phyloP scores from a whole-genome alignment of 2,113 vertebrate genomes.

The Catharus minimus region DNA sequence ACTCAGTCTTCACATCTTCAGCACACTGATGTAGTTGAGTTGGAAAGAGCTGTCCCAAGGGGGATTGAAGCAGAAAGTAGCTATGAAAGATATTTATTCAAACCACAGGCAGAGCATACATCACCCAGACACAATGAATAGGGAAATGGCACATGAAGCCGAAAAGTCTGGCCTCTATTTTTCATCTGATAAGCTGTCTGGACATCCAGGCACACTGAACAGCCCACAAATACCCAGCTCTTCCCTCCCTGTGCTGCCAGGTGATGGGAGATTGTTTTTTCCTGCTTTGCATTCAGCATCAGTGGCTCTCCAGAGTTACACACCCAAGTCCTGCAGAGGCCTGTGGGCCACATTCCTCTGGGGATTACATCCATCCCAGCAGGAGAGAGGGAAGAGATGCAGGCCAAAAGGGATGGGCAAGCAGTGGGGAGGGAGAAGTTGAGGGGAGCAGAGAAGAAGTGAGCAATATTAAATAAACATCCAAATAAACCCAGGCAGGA shows the following conservation, averaged over 20 bases:
- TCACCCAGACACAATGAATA: not conserved
- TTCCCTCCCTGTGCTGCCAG: not conserved
- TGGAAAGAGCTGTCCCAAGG: not conserved
- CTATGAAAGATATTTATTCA: constrained; percentile 1
- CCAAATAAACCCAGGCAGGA: not conserved
- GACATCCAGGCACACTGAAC: not conserved
- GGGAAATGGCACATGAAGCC: not conserved
- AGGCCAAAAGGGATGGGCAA: not conserved
- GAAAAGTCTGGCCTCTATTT: not conserved
- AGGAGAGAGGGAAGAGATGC: not conserved
- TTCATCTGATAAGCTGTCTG: not conserved
- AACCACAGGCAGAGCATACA: constrained; percentile 23
- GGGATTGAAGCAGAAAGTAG: constrained; percentile 20
- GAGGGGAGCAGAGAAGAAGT: not conserved
- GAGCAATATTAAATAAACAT: not conserved
- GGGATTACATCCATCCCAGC: constrained; percentile 1
- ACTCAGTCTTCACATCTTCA: not conserved
- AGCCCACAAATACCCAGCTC: not conserved
- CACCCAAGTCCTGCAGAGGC: not conserved
- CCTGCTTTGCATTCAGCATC: not conserved
- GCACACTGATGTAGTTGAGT: not conserved
- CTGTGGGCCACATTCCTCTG: not conserved
- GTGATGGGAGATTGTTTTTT: not conserved
- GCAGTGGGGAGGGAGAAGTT: not conserved
- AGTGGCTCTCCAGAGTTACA: not conserved